Percentiles rank a stretch among this genome's conserved stretches.
phyloP scores from a whole-genome alignment of 1,140 invertebrate species.

The Ceratina australensis region DNA sequence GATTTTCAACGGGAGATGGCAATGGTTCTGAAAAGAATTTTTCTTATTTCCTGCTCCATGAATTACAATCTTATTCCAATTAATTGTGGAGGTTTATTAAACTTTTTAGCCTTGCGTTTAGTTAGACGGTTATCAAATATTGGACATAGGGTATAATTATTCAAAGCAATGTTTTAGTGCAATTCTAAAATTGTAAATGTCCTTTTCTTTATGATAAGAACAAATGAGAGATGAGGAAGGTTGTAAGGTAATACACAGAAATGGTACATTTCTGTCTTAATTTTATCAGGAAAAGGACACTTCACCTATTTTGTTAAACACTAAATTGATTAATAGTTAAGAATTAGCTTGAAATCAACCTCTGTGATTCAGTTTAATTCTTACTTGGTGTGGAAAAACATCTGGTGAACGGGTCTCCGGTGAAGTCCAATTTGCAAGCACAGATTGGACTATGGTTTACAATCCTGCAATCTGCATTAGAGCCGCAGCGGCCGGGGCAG shows the following conservation, averaged over 20 bases:
- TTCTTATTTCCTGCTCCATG: neutral
- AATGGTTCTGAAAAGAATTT: conserved; percentile 32
- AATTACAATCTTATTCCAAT: neutral
- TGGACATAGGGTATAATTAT: too few relatives aligned
- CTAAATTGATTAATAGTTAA: too few relatives aligned
- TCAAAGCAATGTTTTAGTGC: too few relatives aligned
- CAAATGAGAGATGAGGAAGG: too few relatives aligned
- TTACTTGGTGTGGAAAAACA: conserved; percentile 80
- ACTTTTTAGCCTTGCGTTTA: neutral
- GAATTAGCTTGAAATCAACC: too few relatives aligned
- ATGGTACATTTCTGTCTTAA: too few relatives aligned
- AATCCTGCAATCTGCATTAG: conserved; percentile 75
- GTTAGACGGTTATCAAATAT: too few relatives aligned
- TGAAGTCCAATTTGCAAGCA: conserved; percentile 78
- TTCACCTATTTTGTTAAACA: too few relatives aligned
- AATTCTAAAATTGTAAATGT: too few relatives aligned
- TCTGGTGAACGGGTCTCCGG: conserved; percentile 80
- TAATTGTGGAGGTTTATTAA: neutral
- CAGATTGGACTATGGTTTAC: conserved; percentile 78
- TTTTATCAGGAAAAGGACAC: too few relatives aligned
- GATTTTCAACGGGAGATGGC: conserved; percentile 64
- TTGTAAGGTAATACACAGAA: too few relatives aligned
- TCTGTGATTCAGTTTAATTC: conserved; percentile 37
- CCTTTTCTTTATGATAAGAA: too few relatives aligned
- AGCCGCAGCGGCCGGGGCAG: conserved; percentile 79